Base-by-base conservation (phyloP, 2,113 vertebrate genomes). In the Picathartes gymnocephalus region DNA sequence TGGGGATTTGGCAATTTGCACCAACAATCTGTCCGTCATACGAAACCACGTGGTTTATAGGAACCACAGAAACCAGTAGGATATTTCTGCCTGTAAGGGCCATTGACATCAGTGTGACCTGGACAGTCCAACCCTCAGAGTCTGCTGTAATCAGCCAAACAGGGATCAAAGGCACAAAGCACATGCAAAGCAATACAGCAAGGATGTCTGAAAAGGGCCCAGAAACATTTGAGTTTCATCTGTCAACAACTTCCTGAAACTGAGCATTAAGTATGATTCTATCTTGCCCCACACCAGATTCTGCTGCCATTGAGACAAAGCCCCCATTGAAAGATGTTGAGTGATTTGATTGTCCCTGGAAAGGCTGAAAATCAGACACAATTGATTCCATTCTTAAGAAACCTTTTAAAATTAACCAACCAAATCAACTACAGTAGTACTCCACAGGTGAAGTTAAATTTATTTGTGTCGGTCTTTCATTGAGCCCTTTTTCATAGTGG, bases 191-290 rank as follows among this genome's bases (percentile, higher is more conserved):
- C 65, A 79, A 60, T 69, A 68, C 28, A 72, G 51, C 56, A 44
- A 73, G 65, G 87, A 53, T 81, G 83, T 74, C 79, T 83, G 64
- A 86, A 93, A 94, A 76, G 51, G 77, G 57, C 81, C 69, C 53
- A 93, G 76, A 90, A 97, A 88, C 86, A 86, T 81, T 86, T 81
- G 76, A 86, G 56, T 88, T 90, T 86, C 65, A 91, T 90, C 88
- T 95, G 69, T 94, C 93, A 95, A 42, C 64, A 45, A 50, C 40
- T 76, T 95, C 82, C 72, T 65, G 69, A 91, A 90, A 78, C 40
- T 44, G 62, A 90, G 57, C 65, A 61, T 70, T 65, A 84, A 85
- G 45, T 51, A 10, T 0, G 3, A 53, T 93, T 86, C 87, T 74
- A 64, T 86, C 51, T 94, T 83, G 69, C 44, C 60, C 42, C 18